These are phyloP conservation scores for Chloebia gouldiae DNA, from an alignment of 2,113 vertebrate genomes.

Conservation along the genomic window DNA sequence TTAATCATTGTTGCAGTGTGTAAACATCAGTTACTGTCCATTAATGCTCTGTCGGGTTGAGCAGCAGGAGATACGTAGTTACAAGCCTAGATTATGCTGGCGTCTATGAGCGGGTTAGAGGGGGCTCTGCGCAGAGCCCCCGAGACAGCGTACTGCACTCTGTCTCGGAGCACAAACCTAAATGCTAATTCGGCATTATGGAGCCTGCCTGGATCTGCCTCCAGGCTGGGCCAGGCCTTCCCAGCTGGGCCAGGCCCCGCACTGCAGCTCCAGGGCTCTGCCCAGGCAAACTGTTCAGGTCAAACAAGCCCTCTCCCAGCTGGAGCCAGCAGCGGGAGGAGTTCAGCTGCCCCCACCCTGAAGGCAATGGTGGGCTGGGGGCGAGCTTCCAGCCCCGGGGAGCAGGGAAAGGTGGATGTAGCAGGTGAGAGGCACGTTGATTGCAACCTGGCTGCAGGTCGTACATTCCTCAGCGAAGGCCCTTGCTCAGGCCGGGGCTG, in stretches of 20 bases:
- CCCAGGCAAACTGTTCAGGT: not conserved
- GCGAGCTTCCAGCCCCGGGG: conserved; percentile 1
- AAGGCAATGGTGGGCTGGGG: not conserved
- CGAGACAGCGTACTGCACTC: conserved; percentile 28
- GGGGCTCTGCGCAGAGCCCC: not conserved
- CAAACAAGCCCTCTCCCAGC: conserved; percentile 24
- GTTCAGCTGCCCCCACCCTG: not conserved
- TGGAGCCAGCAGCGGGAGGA: conserved; percentile 43
- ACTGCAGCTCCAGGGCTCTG: not conserved
- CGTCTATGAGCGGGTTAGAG: conserved; percentile 60
- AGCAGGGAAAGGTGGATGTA: conserved; percentile 14
- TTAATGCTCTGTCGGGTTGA: conserved; percentile 19
- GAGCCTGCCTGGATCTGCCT: not conserved
- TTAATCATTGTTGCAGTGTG: conserved; percentile 60
- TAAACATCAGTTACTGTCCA: conserved; percentile 63
- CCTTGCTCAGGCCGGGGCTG: not conserved
- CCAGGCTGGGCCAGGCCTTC: not conserved
- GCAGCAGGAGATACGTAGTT: conserved; percentile 45
- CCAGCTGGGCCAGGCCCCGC: not conserved
- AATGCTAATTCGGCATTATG: conserved; percentile 71
- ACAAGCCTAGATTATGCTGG: conserved; percentile 55
- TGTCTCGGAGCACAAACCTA: conserved; percentile 70
- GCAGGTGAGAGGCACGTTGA: conserved; percentile 48
- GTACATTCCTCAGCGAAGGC: conserved; percentile 58
- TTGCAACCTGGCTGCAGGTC: conserved; percentile 60